A percentile compares a stretch with the other conserved stretches of the same genome.
Evolutionary conservation across 1,140 invertebrate genomes (phyloP).

Genomic region (Meteorus sp.): DNA sequence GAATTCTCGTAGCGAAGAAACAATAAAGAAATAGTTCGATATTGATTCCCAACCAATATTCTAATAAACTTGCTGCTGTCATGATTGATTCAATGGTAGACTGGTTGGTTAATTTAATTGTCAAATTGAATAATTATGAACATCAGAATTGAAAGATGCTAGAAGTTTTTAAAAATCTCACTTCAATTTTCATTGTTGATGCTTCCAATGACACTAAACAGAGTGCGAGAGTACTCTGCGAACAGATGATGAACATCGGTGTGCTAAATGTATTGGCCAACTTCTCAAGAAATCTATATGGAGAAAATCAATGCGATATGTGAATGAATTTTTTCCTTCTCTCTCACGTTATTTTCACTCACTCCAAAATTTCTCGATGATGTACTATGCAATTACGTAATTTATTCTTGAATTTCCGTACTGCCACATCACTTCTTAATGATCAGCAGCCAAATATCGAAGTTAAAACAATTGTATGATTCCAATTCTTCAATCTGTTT

Average conservation of each 20-base stretch:
- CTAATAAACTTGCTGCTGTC: neutral
- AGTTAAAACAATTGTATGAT: neutral
- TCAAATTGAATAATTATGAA: neutral
- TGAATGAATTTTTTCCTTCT: neutral
- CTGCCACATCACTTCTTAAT: constrained; percentile 21
- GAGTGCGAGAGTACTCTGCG: constrained; percentile 41
- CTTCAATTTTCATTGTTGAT: constrained; percentile 36
- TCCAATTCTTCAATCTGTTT: too few species aligned
- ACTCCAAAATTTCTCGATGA: constrained; percentile 20
- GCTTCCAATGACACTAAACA: constrained; percentile 48
- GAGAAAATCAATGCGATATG: too few species aligned
- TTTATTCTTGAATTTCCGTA: constrained; percentile 9
- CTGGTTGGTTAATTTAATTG: neutral
- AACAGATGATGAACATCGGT: constrained; percentile 46
- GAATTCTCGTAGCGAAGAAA: constrained; percentile 5
- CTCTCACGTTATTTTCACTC: neutral
- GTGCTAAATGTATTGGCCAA: constrained; percentile 4
- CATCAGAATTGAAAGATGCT: neutral
- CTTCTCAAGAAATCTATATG: constrained; percentile 9
- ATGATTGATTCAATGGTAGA: constrained; percentile 6
- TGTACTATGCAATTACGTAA: constrained; percentile 12
- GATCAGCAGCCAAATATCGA: neutral
- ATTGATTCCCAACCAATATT: constrained; percentile 6
- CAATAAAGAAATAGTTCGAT: constrained; percentile 5
- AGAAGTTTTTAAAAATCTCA: constrained; percentile 26